A percentile compares a stretch with the other conserved stretches of the same genome.
Conservation (phyloP, 2,797 vertebrate species). For the Molossus alvarezi region DNA sequence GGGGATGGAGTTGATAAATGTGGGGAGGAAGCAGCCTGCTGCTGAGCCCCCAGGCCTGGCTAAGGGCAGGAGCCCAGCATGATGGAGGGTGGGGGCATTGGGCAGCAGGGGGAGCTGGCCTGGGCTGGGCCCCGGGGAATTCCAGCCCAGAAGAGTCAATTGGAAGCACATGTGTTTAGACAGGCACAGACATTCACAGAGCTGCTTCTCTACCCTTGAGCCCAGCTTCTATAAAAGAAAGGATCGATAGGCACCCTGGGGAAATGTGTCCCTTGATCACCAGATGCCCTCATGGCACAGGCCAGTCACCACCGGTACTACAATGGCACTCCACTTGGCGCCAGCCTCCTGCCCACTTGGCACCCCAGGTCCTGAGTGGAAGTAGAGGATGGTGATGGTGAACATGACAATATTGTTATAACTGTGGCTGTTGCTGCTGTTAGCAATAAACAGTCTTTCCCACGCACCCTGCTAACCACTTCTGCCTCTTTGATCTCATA, state of each 20-base stretch:
- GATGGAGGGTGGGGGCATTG: not conserved
- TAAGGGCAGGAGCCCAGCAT: not conserved
- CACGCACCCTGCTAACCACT: not conserved
- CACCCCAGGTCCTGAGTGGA: not conserved
- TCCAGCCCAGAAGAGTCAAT: constrained; percentile 54
- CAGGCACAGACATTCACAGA: not conserved
- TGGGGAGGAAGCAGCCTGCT: not conserved
- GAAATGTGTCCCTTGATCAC: constrained; percentile 23
- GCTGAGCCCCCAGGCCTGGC: not conserved
- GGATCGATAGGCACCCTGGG: not conserved
- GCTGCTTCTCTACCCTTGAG: not conserved
- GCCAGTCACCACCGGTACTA: not conserved
- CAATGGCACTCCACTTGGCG: not conserved
- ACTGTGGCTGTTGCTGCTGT: not conserved
- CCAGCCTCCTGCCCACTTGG: not conserved
- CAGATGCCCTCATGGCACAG: not conserved
- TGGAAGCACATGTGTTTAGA: constrained; percentile 71
- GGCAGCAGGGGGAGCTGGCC: not conserved
- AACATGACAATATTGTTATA: not conserved
- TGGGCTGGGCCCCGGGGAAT: constrained; percentile 58
- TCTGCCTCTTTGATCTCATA: not conserved
- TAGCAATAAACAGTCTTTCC: not conserved
- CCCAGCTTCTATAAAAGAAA: constrained; percentile 26
- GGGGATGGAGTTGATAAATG: not conserved
- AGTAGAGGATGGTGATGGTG: not conserved